These are phyloP conservation scores for Cnemophilus loriae DNA, from an alignment of 2,113 vertebrate species.

Conservation along the genomic window DNA sequence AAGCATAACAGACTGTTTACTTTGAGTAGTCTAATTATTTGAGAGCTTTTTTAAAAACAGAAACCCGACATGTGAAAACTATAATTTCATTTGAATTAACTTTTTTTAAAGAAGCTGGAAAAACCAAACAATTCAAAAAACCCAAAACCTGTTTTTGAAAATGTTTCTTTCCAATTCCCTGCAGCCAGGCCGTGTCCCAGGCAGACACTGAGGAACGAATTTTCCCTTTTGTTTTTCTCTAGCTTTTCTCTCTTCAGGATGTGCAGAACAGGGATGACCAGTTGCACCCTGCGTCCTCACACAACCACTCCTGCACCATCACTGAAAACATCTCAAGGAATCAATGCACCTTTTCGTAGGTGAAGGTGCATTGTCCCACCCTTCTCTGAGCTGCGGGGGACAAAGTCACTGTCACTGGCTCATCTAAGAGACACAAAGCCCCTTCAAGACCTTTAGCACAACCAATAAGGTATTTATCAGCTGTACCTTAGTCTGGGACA, in stretches of 20 bases:
- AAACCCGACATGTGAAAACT: background rate
- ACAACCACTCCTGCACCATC: background rate
- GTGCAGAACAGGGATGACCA: background rate
- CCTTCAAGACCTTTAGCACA: background rate
- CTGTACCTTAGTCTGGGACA: background rate
- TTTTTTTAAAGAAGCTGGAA: background rate
- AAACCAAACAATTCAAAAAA: background rate
- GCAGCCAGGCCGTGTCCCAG: background rate
- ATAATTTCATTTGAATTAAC: background rate
- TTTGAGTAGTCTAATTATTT: slow-evolving; percentile 70
- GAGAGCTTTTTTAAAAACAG: slow-evolving; percentile 66
- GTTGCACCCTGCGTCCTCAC: fast-evolving
- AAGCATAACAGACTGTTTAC: slow-evolving; percentile 73
- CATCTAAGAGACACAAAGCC: background rate
- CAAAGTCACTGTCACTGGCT: background rate
- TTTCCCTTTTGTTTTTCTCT: background rate
- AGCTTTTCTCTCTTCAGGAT: background rate
- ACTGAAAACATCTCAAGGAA: background rate
- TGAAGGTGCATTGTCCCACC: background rate
- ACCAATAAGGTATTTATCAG: background rate
- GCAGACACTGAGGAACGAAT: background rate
- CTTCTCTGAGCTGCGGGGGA: background rate
- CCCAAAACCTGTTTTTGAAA: fast-evolving
- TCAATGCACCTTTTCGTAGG: fast-evolving
- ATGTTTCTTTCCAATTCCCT: background rate